These are phyloP conservation scores for Batillaria attramentaria DNA, from an alignment of 1,140 invertebrate species.

Conservation along the genomic window DNA sequence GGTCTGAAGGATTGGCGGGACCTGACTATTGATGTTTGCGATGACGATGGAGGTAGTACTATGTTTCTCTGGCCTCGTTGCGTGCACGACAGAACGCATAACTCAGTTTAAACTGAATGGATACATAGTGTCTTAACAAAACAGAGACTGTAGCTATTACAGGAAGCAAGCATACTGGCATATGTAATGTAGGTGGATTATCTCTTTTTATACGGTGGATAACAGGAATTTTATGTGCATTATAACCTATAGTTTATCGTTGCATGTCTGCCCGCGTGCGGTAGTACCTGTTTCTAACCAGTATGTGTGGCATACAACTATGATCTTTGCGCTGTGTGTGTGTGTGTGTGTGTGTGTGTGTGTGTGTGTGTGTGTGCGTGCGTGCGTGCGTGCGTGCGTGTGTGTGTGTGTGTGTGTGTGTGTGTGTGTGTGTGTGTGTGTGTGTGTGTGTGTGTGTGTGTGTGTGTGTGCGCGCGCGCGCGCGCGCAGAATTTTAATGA, in stretches of 20 bases:
- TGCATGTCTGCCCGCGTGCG: background rate
- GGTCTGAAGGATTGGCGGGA: background rate
- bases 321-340: no score
- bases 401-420: background rate
- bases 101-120: background rate
- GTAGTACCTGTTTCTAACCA: no score
- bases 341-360: constrained; percentile 13
- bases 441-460: background rate
- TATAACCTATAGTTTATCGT: no score
- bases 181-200: background rate
- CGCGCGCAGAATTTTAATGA: background rate
- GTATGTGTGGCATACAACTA: no score
- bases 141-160: background rate
- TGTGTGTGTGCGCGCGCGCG: background rate
- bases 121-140: background rate
- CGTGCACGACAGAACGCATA: background rate
- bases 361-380: constrained; percentile 18
- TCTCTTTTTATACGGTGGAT: no score
- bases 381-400: background rate
- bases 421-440: background rate
- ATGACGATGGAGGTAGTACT: background rate
- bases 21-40: background rate
- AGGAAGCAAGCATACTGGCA: background rate
- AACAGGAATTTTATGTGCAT: no score
- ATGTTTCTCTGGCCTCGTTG: background rate